Conservation (phyloP, 2,888 invertebrate species). For the Nephrocerus scutellatus region DNA sequence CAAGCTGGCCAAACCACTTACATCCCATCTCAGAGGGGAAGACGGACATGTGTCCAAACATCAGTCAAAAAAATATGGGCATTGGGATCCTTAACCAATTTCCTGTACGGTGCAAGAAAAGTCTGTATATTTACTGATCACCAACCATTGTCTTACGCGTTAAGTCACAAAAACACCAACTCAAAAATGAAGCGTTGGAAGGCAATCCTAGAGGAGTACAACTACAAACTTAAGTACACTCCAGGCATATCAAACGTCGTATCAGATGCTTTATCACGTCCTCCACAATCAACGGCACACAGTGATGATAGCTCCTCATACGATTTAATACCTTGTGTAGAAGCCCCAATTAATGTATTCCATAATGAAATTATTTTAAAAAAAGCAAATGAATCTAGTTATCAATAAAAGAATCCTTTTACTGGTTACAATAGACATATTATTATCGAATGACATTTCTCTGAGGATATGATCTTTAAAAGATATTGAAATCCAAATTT, state of each 20-base stretch:
- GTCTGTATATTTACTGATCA: conserved; percentile 17
- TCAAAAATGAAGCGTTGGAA: conserved; percentile 13
- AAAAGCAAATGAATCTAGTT: neutral
- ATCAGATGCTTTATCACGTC: conserved; percentile 13
- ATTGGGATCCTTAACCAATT: conserved; percentile 6
- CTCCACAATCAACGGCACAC: conserved; percentile 7
- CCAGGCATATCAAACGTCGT: conserved; percentile 12
- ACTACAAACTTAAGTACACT: conserved; percentile 11
- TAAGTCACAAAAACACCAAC: conserved; percentile 12
- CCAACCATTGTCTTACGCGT: conserved; percentile 9
- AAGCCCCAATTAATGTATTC: conserved; percentile 15
- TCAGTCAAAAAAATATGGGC: conserved; percentile 10
- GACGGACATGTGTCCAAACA: conserved; percentile 14
- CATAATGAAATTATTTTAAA: conserved; percentile 13
- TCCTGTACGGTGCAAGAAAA: conserved; percentile 11
- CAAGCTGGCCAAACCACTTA: conserved; percentile 22
- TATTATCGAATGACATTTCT: conserved; percentile 9
- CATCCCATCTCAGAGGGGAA: conserved; percentile 18
- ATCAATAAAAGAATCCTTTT: neutral
- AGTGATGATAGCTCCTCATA: conserved; percentile 15
- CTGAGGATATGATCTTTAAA: conserved; percentile 11
- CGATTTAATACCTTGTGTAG: conserved; percentile 12
- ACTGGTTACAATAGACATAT: conserved; percentile 11
- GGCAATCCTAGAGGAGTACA: conserved; percentile 11
- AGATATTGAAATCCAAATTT: conserved; percentile 9